Evolutionary conservation across 2,797 vertebrate species (phyloP), one percentile per base, ranked within the genome.

Genomic region (Aldrovandia affinis): DNA sequence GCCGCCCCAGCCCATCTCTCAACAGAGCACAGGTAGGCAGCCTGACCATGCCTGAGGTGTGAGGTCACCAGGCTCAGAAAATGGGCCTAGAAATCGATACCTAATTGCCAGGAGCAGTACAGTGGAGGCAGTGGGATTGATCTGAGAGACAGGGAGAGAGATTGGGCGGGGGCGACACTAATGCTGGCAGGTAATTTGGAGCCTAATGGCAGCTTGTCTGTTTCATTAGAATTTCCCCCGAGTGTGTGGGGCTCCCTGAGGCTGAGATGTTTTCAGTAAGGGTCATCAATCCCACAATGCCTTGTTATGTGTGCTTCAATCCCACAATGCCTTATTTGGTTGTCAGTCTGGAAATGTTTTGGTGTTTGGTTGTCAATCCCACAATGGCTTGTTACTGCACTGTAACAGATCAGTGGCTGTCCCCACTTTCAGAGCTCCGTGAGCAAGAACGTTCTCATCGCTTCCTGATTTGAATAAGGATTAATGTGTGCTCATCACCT

Each of bases 131-230:
- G 36, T 15, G 44, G 20, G 59, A 68, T 28, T 50, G 28, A 70
- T 36, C n/a, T 9, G 44, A 44, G 36, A 47, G 80, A 68, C 59
- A 55, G 54, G 20, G 52, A 47, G 82, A 5, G 55, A 47, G 89
- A 92, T 91, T 90, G 88, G 89, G 85, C 88, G 75, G 88, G 90
- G 89, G 90, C 93, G 92, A 92, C 91, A 92, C 88, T 89, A 90
- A 92, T 93, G 89, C 89, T 90, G 89, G 91, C 90, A 93, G 93
- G 93, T 93, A 89, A 94, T 96, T 95, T 95, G 94, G 92, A 92
- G 88, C 90, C 91, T 91, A 90, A 93, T 93, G 89, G 89, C 88
- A 81, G 85, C 83, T 88, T 88, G 86, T 90, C 92, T 92, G 91
- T 73, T 68, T 87, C 83, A 75, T 88, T 87, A 87, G 87, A 90